A percentile compares a stretch with the other conserved stretches of the same genome.
Evolutionary conservation across 2,113 vertebrate species (phyloP).

Genomic region (Rafetus swinhoei): DNA sequence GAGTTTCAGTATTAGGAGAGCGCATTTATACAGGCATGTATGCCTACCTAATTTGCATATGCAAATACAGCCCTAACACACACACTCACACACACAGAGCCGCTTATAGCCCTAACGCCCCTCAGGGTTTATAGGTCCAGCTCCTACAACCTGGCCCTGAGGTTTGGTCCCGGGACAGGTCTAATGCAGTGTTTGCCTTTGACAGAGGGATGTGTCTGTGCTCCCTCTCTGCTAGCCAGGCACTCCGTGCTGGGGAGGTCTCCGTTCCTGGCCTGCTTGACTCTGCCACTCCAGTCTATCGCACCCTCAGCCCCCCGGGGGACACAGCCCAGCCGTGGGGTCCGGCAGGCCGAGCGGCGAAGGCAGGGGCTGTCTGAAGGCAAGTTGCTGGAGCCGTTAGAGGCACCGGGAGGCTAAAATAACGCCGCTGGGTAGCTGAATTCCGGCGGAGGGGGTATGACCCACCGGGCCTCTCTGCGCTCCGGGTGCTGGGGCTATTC

Average conservation of each 20-base stretch:
- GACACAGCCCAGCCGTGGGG: fast-evolving
- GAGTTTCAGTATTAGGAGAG: not conserved
- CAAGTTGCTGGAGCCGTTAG: constrained; percentile 48
- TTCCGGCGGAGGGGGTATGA: constrained; percentile 72
- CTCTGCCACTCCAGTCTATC: not conserved
- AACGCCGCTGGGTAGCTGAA: constrained; percentile 60
- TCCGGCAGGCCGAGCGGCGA: fast-evolving
- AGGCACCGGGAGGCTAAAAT: constrained; percentile 41
- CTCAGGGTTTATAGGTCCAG: not conserved
- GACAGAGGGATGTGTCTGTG: not conserved
- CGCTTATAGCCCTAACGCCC: not conserved
- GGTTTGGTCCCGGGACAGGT: not conserved
- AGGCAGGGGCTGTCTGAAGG: not conserved
- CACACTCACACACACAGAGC: not conserved
- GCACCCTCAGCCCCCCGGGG: fast-evolving
- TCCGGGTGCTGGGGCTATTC: constrained; percentile 32
- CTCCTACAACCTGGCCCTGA: not conserved
- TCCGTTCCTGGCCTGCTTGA: not conserved
- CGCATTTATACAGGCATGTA: not conserved
- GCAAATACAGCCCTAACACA: not conserved
- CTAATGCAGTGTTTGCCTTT: not conserved
- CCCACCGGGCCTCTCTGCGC: constrained; percentile 15
- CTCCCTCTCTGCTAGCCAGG: not conserved
- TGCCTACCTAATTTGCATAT: not conserved
- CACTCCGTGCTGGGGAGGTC: too few relatives aligned